A percentile compares a stretch with the other conserved stretches of the same genome.
These are phyloP conservation scores for Salticus scenicus DNA, from an alignment of 2,888 invertebrate genomes.

Conservation along the genomic window DNA sequence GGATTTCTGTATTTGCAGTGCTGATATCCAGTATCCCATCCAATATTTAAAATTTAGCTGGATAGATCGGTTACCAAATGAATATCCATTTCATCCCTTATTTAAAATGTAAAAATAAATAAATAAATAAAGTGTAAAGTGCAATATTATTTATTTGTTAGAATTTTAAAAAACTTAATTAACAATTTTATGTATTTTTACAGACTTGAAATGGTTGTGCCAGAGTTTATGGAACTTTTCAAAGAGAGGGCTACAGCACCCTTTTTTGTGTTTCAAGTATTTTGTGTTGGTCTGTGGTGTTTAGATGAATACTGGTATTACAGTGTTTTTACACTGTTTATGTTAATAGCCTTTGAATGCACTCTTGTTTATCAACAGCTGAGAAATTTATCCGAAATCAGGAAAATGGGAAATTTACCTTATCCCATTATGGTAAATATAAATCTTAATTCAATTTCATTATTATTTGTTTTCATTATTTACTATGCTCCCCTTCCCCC, in stretches of 20 bases:
- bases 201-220: constrained; percentile 88
- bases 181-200: constrained; percentile 68
- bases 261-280: constrained; percentile 99
- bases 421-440: constrained; percentile 78
- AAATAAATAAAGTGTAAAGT: too few relatives aligned
- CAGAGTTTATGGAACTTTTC: constrained; percentile 96
- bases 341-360: constrained; percentile 97
- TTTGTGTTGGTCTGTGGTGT: constrained; percentile 99
- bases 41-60: too few relatives aligned
- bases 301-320: constrained; percentile 99
- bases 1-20: too few relatives aligned
- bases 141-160: too few relatives aligned
- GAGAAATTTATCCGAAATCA: constrained; percentile 97
- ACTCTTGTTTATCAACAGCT: constrained; percentile 98
- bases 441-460: neutral
- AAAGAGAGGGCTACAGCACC: constrained; percentile 98
- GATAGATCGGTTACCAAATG: too few relatives aligned
- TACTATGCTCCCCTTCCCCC: too few relatives aligned
- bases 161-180: too few relatives aligned
- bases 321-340: constrained; percentile 94
- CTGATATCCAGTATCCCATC: too few relatives aligned
- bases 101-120: too few relatives aligned
- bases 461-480: too few relatives aligned
- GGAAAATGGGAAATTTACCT: constrained; percentile 99
- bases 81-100: too few relatives aligned